phyloP scores from a whole-genome alignment of 2,113 vertebrate genomes.

The Coptodon rendalli region DNA sequence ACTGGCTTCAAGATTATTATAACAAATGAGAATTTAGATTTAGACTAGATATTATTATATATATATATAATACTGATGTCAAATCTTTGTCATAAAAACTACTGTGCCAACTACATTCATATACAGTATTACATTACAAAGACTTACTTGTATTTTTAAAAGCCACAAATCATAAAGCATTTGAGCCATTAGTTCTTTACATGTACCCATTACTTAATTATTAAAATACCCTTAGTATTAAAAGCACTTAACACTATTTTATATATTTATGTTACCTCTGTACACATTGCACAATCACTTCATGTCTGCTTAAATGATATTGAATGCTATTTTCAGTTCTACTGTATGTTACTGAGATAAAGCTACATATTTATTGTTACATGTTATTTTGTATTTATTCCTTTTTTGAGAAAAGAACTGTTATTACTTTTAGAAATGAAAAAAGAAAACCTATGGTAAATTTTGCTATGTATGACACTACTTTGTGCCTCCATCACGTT shows the following conservation, averaged over 20 bases:
- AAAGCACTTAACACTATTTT: neutral
- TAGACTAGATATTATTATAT: neutral
- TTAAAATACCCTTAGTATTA: neutral
- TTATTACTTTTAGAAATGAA: neutral
- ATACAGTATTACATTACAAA: neutral
- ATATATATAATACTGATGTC: neutral
- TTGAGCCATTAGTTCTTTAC: neutral
- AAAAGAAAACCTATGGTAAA: neutral
- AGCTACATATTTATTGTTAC: slow-evolving; percentile 15
- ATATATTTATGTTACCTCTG: neutral
- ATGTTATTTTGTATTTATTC: slow-evolving; percentile 30
- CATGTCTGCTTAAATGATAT: neutral
- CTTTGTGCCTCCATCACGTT: neutral
- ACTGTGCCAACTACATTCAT: neutral
- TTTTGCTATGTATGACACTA: neutral
- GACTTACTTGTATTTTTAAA: neutral
- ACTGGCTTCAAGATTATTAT: neutral
- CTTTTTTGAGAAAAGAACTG: neutral
- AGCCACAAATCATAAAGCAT: neutral
- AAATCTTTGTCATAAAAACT: neutral
- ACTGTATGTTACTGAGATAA: neutral
- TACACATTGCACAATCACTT: neutral
- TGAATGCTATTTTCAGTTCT: neutral
- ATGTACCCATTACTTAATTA: neutral
- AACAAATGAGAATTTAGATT: neutral